Evolutionary conservation across 2,888 invertebrate species (phyloP), one percentile per base, ranked within the genome.

Genomic region (Eugnorisma glareosa): DNA sequence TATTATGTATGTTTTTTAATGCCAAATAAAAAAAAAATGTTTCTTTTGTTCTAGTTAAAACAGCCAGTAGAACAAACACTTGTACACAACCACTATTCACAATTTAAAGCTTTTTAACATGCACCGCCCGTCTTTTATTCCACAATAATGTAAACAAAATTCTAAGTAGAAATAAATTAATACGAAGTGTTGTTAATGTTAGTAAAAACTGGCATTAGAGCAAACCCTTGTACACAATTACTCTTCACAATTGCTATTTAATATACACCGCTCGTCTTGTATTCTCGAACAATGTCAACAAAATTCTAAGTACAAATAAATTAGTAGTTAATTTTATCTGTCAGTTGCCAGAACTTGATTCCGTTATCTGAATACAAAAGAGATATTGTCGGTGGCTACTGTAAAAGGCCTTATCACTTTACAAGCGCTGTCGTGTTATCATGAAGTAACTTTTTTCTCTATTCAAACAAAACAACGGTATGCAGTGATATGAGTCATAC

Each of bases 331-430:
- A 59, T 73, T 59, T 86, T 78, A 86, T 82, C 72, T 69, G 67
- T 73, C 74, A 79, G 74, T 84, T 78, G 67, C 83, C 86, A 86
- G 83, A 84, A 84, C 15, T 84, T 75, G 68, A 75, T 63, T 73
- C 63, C 67, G 63, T 79, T 84, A 84, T 83, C 83, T 75, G 83
- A 86, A 86, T 73, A 84, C 74, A 86, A 84, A 86, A 83, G 83
- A 74, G 61, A 82, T 61, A 75, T 86, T 84, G 83, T 78, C 67
- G 59, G 63, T 67, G 57, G 74, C 45, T 73, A 66, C 86, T 83
- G 69, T 86, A 43, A 67, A 71, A 77, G 24, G 1, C 2, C 24
- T 85, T 83, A 83, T 85, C 82, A 37, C 43, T 86, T 77, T 28
- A 77, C 70, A 51, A 83, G 28, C 54, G 18, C 28, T 28, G 40